Conservation (phyloP, 2,797 vertebrate genomes). For the Merluccius polli region DNA sequence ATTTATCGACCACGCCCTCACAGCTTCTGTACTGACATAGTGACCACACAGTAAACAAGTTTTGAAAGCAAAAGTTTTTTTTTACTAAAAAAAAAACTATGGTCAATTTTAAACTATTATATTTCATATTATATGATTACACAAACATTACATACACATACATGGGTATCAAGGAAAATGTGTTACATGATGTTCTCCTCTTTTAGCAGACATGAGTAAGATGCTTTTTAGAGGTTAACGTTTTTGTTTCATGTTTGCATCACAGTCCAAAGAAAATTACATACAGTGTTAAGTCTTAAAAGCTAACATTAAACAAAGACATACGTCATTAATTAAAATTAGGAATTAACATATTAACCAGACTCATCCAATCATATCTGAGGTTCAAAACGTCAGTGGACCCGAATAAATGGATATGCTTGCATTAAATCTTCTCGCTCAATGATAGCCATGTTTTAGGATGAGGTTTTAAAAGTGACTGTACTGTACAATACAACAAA, state of each 20-base stretch:
- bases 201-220: conserved; percentile 70
- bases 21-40: conserved; percentile 9
- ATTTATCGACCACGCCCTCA: not conserved
- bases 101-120: conserved; percentile 74
- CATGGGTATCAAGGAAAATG: conserved; percentile 77
- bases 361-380: conserved; percentile 62
- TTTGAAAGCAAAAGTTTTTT: conserved; percentile 55
- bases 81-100: conserved; percentile 80
- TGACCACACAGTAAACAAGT: conserved; percentile 27
- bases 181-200: conserved; percentile 72
- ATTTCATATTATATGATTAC: conserved; percentile 83
- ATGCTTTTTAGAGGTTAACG: conserved; percentile 77
- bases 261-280: conserved; percentile 68
- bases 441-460: conserved; percentile 42
- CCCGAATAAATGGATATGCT: conserved; percentile 61
- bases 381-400: conserved; percentile 70
- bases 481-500: conserved; percentile 53
- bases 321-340: conserved; percentile 66
- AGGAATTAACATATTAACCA: conserved; percentile 67
- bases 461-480: conserved; percentile 61
- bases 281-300: conserved; percentile 77
- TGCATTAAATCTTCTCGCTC: conserved; percentile 54
- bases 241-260: conserved; percentile 68
- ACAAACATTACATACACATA: conserved; percentile 76
- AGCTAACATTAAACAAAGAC: conserved; percentile 76